phyloP scores from a whole-genome alignment of 2,113 vertebrate species.

The Embiotoca jacksoni region DNA sequence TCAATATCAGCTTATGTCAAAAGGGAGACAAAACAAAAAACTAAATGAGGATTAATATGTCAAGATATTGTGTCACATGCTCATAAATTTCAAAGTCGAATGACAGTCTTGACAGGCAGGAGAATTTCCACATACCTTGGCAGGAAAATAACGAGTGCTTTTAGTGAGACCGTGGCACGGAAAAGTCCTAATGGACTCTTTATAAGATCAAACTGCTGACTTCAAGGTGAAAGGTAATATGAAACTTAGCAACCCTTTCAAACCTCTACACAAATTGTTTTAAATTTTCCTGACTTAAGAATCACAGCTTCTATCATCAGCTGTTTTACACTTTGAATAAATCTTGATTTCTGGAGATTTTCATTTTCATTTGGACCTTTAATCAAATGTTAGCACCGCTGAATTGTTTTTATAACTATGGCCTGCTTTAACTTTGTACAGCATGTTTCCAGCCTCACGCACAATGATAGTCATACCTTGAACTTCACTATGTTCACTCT shows the following conservation, averaged over 20 bases:
- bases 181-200: constrained; percentile 41
- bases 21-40: constrained; percentile 17
- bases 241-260: constrained; percentile 46
- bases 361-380: not conserved
- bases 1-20: not conserved
- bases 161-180: constrained; percentile 58
- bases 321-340: not conserved
- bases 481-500: not conserved
- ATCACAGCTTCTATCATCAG: not conserved
- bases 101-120: constrained; percentile 27
- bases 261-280: not conserved
- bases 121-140: constrained; percentile 70
- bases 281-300: not conserved
- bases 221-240: constrained; percentile 50
- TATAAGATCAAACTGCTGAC: constrained; percentile 66
- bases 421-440: not conserved
- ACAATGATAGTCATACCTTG: not conserved
- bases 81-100: constrained; percentile 31
- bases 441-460: not conserved
- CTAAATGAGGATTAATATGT: not conserved
- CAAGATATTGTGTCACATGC: constrained; percentile 14
- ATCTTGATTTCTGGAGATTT: not conserved
- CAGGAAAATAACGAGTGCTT: constrained; percentile 71
- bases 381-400: not conserved
- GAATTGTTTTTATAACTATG: not conserved